Evolutionary conservation across 2,888 invertebrate species (phyloP).

Genomic region (Dolomedes plantarius): DNA sequence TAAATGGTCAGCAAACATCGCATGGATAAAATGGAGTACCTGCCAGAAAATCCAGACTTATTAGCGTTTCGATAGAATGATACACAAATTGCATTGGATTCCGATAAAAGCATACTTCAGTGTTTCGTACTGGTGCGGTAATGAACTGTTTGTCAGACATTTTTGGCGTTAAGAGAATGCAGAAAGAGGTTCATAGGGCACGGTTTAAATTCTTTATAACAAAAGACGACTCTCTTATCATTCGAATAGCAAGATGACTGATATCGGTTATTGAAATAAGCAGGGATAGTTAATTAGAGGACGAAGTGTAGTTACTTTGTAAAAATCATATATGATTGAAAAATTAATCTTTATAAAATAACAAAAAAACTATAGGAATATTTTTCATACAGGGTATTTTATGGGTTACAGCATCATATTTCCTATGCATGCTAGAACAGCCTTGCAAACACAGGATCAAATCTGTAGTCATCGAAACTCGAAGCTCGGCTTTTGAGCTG

Average conservation of each 20-base stretch:
- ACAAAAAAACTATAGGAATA: too few species aligned
- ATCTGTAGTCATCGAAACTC: too few species aligned
- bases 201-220: not conserved
- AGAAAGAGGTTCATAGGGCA: not conserved
- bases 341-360: too few species aligned
- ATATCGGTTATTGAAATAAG: not conserved
- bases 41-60: constrained; percentile 8
- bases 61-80: constrained; percentile 8
- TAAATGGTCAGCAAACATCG: not conserved
- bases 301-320: too few species aligned
- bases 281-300: too few species aligned
- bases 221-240: not conserved
- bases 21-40: not conserved
- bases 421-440: too few species aligned
- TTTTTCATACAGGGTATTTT: too few species aligned
- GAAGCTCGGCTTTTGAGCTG: too few species aligned
- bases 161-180: not conserved
- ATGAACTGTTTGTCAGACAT: constrained; percentile 9
- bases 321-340: too few species aligned
- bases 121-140: not conserved
- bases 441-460: too few species aligned
- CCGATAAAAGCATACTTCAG: not conserved
- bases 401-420: too few species aligned
- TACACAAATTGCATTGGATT: constrained; percentile 6
- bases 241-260: not conserved